Evolutionary conservation across 1,140 invertebrate genomes (phyloP), one percentile per base, ranked within the genome.

Genomic region (Drosophila tropicalis): DNA sequence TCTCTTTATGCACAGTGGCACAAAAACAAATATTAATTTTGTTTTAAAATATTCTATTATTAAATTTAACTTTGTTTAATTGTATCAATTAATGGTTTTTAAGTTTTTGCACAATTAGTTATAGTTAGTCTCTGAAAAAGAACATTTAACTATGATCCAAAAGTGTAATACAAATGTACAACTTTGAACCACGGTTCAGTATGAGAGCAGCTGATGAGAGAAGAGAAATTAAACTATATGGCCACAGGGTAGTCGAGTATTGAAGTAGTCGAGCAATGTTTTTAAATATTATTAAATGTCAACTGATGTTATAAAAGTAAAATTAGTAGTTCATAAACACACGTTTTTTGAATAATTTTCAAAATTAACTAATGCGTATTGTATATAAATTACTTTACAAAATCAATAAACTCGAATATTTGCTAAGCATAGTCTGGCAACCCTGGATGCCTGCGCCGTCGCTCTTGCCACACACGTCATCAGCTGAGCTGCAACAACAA

Each of bases 381-480:
- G 15, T 12, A 12, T 5, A 39, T 1, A 58, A 58, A 39, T 17
- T 19, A 51, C 1, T 1, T 2, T 1, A 3, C 12, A 0, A 39
- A 17, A 3, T 19, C 2, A 5, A 39, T 34, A 19, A 19, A 5
- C 5, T 2, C 34, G 3, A 5, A 5, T 25, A 19, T 5, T 9
- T n/a, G 10, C 0, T 15, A 2, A 10, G 19, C 25, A 7, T 10
- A 2, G 25, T 6, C 29, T 70, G 79, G 19, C 83, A 87, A 87
- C 83, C 64, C 79, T 76, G 34, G 9, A 6, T 61, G 62, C 79
- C 70, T 55, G 79, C 81, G 78, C 70, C 78, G 82, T 61, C 77
- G 81, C 81, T 67, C 72, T 64, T 25, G 62, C 40, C 44, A 3
- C 55, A 69, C 79, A 86, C 83, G 79, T 86, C 83, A 86, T 85